Base-by-base conservation (phyloP, 1,140 invertebrate genomes). In the Ceratina calcarata region DNA sequence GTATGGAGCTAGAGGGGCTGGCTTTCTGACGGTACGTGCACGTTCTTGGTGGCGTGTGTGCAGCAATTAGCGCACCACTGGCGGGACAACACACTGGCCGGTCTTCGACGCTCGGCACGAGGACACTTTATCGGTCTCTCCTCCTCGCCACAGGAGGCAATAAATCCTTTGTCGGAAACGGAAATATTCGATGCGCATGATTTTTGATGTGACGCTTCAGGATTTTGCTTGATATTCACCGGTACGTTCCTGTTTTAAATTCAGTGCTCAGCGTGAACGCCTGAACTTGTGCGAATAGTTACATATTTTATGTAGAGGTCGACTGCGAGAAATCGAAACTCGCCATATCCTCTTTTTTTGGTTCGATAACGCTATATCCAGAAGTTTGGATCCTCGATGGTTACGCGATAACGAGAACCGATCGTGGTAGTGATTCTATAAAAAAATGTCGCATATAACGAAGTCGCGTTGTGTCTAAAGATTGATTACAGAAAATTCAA, bases 1-100 rank as follows among this genome's bases (percentile, higher is more conserved):
- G 88, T 74, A 78, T 45, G 37, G 37, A 45, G 37, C 37, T 10
- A 45, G 37, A 45, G 53, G 78, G 65, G 62, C 71, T 80, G 74
- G 62, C 58, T 79, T 80, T 64, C 71, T 27, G 27, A 32, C 20
- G 0, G 37, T 58, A 51, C 22, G 64, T 61, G 71, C 27, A 61
- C 78, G 66, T 71, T 81, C 70, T 51, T 68, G 51, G 22, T 76
- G 65, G 58, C 78, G 78, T 77, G 81, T 75, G 79, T 80, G 71
- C 83, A 78, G 78, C 76, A 86, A 88, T 89, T 89, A 87, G 82
- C 81, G 78, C 62, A 73, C 49, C 72, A 58, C 24, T 68, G 71
- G n/a, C 27, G 6, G 37, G 37, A 45, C 57, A 37, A 53, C 49
- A 37, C 4, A 10, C 37, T 45, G 6, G 37, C 15, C 49, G 10